Base-by-base conservation (phyloP, 2,113 vertebrate genomes). In the Neolamprologus variostigma region DNA sequence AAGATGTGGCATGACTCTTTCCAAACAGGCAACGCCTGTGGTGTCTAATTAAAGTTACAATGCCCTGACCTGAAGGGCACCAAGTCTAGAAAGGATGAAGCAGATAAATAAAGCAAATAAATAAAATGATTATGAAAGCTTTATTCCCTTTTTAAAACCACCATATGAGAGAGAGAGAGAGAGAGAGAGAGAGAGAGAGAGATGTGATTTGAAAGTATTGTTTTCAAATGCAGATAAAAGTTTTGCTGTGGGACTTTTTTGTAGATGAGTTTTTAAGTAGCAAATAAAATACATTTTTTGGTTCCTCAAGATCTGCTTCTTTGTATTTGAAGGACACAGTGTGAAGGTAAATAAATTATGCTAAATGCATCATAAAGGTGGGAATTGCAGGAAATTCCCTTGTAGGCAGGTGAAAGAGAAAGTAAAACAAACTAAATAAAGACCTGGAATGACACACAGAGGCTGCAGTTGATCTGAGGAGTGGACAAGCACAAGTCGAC, bases 211-310 rank as follows among this genome's bases (percentile, higher is more conserved):
- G 28, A 63, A 63, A 4, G 59, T 19, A 63, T 19, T 63, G 16
- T 3, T 63, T 63, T 63, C 28, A 63, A 63, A 63, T 33, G 59
- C 59, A 63, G 9, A 63, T 63, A 33, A 63, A 33, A 10, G 21
- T 45, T 73, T 45, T 45, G 37, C 37, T 73, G 21, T 45, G n/a
- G 2, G 2, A 73, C 1, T 45, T 71, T 42, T 71, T 21, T 71
- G 8, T 14, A 73, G 13, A 45, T 37, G 16, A 26, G 21, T 45
- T 40, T 45, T 45, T 73, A 45, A 7, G 13, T 45, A 26, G 8
- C n/a, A 73, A 26, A 10, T 26, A 26, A 45, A 73, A 73, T 47
- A 17, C 0, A 11, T 76, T 19, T 31, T 76, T 47, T 0, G 16
- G 14, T 31, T 17, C 63, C 63, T 42, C 1, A 1, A 40, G 66